Evolutionary conservation across 2,888 invertebrate species (phyloP), one percentile per base, ranked within the genome.

Genomic region (Timandra comae): DNA sequence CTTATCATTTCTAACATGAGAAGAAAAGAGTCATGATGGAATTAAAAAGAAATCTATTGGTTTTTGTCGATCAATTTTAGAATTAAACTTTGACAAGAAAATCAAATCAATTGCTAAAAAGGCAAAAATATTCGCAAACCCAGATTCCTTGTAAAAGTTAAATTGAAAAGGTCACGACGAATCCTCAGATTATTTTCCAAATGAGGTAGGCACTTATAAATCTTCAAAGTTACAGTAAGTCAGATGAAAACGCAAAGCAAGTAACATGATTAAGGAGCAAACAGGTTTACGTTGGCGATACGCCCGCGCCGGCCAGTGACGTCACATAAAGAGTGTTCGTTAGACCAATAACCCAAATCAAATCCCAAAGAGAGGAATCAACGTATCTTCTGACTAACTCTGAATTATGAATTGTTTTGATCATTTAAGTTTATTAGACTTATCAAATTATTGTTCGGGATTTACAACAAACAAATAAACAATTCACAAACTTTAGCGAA

Each of bases 151-250:
- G 3, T 9, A n/a, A n/a, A 29, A 43, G 44, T 41, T 47, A 40
- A 49, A 56, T 52, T 55, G 36, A 30, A 39, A 40, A 43, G 36
- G 32, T 30, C 35, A 38, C 38, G 42, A 28, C 47, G 16, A 52
- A 53, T 46, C 46, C 45, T 40, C 29, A 46, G 48, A 60, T 53
- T 58, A 51, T 51, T 48, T 43, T 46, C 38, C 20, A 49, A 59
- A 57, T 43, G 46, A 33, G 22, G 22, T 10, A 16, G 43, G 45
- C 41, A 49, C 48, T 55, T 49, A 41, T 45, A 39, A 46, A 47
- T 47, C 39, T 54, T 53, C 46, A 52, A 60, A 63, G 55, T 56
- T 46, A 43, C 43, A 46, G 38, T 35, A 54, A 62, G 48, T 56
- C 47, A 48, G 42, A 48, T 35, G 42, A 48, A 53, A 56, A 37